Base-by-base conservation (phyloP, 2,888 invertebrate species). In the Diarsia brunnea region DNA sequence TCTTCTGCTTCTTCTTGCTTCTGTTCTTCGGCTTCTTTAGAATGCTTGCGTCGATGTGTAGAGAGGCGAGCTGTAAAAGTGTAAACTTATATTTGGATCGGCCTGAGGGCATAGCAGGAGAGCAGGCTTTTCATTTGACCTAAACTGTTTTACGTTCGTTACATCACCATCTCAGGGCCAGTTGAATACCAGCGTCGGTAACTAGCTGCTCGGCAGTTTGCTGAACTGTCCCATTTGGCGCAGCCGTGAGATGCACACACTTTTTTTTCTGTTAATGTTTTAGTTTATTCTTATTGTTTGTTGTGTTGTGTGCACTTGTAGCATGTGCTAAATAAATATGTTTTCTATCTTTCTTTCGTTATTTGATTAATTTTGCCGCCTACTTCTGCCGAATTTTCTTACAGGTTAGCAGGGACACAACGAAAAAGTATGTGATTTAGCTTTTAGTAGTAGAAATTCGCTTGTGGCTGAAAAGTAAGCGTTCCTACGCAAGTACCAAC, bases 1-100 rank as follows among this genome's bases (percentile, higher is more conserved):
- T 89, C 80, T 89, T 90, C 85, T 81, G 71, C 66, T 80, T 78
- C 75, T 86, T 84, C 78, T 75, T 63, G 73, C 64, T 79, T 86
- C 51, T 79, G 58, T 73, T 0, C n/a, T 14, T 2, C 12, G 27
- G n/a, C 16, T 14, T n/a, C 49, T 73, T 66, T 49, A 43, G 8
- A 19, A 27, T 49, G 51, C 19, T 61, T 69, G 60, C 4, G 2
- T 38, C 38, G 0, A 38, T 38, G 38, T 61, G 47, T 49, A 31
- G 2, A n/a, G 45, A 27, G 19, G 24, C 27, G 3, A n/a, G 61
- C 61, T 63, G 1, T 2, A 14, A 12, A n/a, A 43, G 38, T 63
- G 1, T 2, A 14, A 12, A 43, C n/a, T 38, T 38, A n/a, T 38
- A 2, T 11, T 31, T 31, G 31, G 4, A 21, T 19, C 60, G 4